These are phyloP conservation scores for Blennius ocellaris DNA, from an alignment of 2,113 vertebrate species.

Conservation along the genomic window DNA sequence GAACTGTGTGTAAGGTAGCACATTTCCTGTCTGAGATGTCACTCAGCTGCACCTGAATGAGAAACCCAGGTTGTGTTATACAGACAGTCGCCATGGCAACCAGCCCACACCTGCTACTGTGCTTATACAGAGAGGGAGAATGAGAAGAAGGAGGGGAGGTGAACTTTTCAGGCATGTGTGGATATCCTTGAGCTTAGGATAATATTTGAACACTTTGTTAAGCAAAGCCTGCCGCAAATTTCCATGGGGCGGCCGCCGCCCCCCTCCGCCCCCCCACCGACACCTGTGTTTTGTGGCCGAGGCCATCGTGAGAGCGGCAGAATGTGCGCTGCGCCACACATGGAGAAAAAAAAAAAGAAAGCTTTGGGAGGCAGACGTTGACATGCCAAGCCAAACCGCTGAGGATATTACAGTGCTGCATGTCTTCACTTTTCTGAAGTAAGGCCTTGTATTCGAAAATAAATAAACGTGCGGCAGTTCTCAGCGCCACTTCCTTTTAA, in stretches of 20 bases:
- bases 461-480: constrained; percentile 42
- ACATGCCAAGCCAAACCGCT: constrained; percentile 63
- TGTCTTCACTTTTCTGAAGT: constrained; percentile 26
- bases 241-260: constrained; percentile 39
- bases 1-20: constrained; percentile 17
- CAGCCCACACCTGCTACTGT: constrained; percentile 75
- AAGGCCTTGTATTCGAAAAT: constrained; percentile 44
- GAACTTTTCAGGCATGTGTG: constrained; percentile 73
- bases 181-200: constrained; percentile 76
- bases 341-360: constrained; percentile 54
- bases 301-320: constrained; percentile 38
- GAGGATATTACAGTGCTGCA: constrained; percentile 39
- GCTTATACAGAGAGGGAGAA: constrained; percentile 39
- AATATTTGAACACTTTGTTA: constrained; percentile 78
- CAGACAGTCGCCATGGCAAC: constrained; percentile 69
- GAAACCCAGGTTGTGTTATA: constrained; percentile 65
- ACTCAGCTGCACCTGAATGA: constrained; percentile 66
- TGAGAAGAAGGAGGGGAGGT: constrained; percentile 39
- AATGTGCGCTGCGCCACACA: constrained; percentile 67
- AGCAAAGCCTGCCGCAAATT: constrained; percentile 72
- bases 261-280: constrained; percentile 7
- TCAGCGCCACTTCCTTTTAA: constrained; percentile 11
- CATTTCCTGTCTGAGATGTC: constrained; percentile 58
- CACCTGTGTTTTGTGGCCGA: constrained; percentile 71
- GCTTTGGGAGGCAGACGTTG: constrained; percentile 9